A percentile compares a stretch with the other conserved stretches of the same genome.
These are phyloP conservation scores for Promerops cafer DNA, from an alignment of 2,113 vertebrate species.

Conservation along the genomic window DNA sequence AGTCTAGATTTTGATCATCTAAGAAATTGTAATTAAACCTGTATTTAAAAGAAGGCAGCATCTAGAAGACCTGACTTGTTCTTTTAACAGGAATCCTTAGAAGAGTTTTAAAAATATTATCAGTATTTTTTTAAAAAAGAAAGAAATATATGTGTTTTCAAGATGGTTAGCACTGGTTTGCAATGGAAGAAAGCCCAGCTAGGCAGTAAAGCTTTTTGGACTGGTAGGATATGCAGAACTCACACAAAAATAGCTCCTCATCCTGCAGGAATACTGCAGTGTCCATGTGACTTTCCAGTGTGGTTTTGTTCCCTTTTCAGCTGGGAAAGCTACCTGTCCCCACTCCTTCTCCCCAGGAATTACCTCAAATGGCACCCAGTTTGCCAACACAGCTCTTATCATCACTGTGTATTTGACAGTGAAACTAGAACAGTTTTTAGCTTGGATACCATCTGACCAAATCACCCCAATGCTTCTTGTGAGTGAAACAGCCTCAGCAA, in stretches of 20 bases:
- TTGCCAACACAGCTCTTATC: not conserved
- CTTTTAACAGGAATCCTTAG: not conserved
- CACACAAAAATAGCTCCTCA: not conserved
- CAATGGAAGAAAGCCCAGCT: not conserved
- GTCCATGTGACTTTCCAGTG: not conserved
- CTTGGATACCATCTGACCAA: not conserved
- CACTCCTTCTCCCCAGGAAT: not conserved
- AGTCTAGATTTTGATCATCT: not conserved
- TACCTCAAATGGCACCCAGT: not conserved
- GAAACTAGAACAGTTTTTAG: not conserved
- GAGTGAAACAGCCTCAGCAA: not conserved
- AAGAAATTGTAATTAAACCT: not conserved
- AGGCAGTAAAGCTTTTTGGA: not conserved
- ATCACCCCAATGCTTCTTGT: not conserved
- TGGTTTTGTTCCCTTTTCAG: not conserved
- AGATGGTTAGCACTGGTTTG: not conserved
- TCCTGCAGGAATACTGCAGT: not conserved
- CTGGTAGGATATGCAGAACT: not conserved
- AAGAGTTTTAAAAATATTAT: not conserved
- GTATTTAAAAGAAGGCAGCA: not conserved
- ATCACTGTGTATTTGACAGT: not conserved
- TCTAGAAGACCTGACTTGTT: not conserved
- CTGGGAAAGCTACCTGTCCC: not conserved
- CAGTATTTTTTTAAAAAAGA: not conserved
- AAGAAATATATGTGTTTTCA: not conserved